Evolutionary conservation across 2,113 vertebrate species (phyloP).

Genomic region (Pyxicephalus adspersus): DNA sequence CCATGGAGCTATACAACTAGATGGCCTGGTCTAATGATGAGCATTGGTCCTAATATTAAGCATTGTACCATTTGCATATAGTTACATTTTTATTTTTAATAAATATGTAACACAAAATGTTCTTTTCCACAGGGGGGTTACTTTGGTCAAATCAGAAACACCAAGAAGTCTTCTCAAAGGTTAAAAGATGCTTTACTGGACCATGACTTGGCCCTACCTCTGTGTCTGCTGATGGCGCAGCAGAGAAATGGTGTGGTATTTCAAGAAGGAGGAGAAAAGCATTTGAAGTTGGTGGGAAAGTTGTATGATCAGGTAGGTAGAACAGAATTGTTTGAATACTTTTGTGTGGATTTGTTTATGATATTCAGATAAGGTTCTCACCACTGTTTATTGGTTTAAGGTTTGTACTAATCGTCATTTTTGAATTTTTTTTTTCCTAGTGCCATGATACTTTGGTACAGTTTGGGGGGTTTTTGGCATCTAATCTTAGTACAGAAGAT

Average conservation of each 20-base stretch:
- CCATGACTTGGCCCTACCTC: slow-evolving; percentile 91
- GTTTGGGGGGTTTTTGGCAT: slow-evolving; percentile 97
- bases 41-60: too few relatives aligned
- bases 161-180: slow-evolving; percentile 97
- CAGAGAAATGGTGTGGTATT: slow-evolving; percentile 94
- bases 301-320: slow-evolving; percentile 92
- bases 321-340: neutral
- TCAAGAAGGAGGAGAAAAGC: slow-evolving; percentile 96
- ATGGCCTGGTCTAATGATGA: too few relatives aligned
- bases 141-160: slow-evolving; percentile 98
- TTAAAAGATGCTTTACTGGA: slow-evolving; percentile 92
- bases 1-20: too few relatives aligned
- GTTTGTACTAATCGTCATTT: slow-evolving; percentile 54
- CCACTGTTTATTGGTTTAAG: neutral
- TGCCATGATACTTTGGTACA: slow-evolving; percentile 97
- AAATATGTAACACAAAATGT: too few relatives aligned
- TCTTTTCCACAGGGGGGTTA: slow-evolving; percentile 86
- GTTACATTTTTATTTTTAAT: too few relatives aligned
- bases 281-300: slow-evolving; percentile 96
- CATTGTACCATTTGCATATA: too few relatives aligned
- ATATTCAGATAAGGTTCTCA: neutral
- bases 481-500: slow-evolving; percentile 98
- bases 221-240: slow-evolving; percentile 97
- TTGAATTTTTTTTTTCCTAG: slow-evolving; percentile 67
- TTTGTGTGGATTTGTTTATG: neutral